Evolutionary conservation across 1,140 invertebrate genomes (phyloP).

Genomic region (Homalodisca vitripennis): DNA sequence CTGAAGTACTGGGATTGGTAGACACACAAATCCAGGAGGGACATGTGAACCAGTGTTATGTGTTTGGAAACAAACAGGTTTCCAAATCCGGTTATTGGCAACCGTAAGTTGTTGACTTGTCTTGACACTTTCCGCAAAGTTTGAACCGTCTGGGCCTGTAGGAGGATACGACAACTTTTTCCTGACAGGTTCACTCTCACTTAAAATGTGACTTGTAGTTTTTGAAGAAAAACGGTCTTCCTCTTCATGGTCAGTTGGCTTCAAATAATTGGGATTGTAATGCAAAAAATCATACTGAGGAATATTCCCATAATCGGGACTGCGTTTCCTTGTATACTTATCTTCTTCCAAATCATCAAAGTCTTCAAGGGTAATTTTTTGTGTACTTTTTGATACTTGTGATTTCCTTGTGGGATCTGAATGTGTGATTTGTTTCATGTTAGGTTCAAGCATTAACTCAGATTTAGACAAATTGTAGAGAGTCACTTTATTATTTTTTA

Average conservation of each 20-base stretch:
- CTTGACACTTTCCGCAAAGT: constrained; percentile 10
- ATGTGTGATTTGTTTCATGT: too few relatives aligned
- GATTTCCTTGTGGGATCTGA: too few relatives aligned
- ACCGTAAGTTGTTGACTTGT: constrained; percentile 29
- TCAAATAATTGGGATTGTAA: background rate
- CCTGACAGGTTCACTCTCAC: background rate
- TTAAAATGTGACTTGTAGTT: background rate
- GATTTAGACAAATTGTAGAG: too few relatives aligned
- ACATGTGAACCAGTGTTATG: background rate
- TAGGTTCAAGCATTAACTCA: too few relatives aligned
- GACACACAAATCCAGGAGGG: background rate
- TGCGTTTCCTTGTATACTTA: background rate
- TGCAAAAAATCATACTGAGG: constrained; percentile 44
- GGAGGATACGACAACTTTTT: background rate
- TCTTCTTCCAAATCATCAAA: background rate
- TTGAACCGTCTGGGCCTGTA: constrained; percentile 20
- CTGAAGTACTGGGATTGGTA: background rate
- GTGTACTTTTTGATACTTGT: too few relatives aligned
- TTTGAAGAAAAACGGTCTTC: background rate
- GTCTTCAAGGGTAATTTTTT: too few relatives aligned
- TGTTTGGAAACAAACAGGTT: constrained; percentile 19
- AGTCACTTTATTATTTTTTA: too few relatives aligned
- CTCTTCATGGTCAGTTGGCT: background rate
- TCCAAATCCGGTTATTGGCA: constrained; percentile 11
- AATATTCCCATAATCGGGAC: background rate